Base-by-base conservation (phyloP, 2,797 vertebrate genomes). In the Coilia nasus region DNA sequence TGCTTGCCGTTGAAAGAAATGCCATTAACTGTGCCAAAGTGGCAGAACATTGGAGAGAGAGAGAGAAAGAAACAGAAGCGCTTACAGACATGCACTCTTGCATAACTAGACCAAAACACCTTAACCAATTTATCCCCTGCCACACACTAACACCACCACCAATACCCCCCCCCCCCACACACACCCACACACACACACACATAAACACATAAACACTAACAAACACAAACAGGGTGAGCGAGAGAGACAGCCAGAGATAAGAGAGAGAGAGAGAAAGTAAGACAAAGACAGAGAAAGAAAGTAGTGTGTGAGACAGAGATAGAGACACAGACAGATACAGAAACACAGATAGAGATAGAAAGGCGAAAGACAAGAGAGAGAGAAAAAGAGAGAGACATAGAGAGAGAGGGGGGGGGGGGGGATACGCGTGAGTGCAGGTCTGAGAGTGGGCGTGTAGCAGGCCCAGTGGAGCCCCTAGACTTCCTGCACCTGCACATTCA, bases 401-500 rank as follows among this genome's bases (percentile, higher is more conserved):
- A 23, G 64, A 3, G 64, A 31, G 64, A 17, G 67, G 7, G 67
- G 19, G 14, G 19, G 67, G 19, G 67, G 7, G 67, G 3, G 28
- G 54, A 60, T 83, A 80, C 19, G 80, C 50, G 9, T 82, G 81
- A 84, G 86, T 85, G 64, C 80, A 47, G 82, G 88, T 87, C 84
- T 35, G 41, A 62, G 75, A 62, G 83, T 60, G 23, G 19, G 56
- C 28, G 56, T 90, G 90, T 85, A 86, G 71, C 12, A 31, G 59
- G 62, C 85, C 88, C 90, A 89, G 9, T 28, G 75, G 81, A 88
- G 85, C 87, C 64, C 71, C 86, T 44, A 78, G 86, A 87, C 87
- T 93, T 92, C 91, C 90, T 94, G 92, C 92, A 94, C 91, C 93
- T 94, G 93, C 90, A 91, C 71, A 81, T 89, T 91, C 86, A 67